Evolutionary conservation across 2,888 invertebrate species (phyloP).

Genomic region (Doris montereyensis): DNA sequence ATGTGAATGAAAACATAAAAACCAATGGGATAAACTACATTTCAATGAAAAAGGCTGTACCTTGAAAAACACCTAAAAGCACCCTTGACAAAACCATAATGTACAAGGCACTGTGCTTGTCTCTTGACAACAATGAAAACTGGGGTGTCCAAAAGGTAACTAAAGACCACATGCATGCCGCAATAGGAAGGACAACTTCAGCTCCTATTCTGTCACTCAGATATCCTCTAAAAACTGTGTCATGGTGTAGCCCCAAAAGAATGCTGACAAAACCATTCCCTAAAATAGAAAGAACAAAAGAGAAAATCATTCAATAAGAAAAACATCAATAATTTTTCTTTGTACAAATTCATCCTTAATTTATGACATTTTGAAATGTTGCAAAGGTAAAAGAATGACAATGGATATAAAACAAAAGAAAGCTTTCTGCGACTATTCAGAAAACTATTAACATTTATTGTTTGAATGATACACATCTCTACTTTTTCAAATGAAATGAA

Average conservation of each 20-base stretch:
- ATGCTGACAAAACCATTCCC: constrained; percentile 81
- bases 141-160: constrained; percentile 72
- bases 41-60: constrained; percentile 48
- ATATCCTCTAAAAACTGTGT: constrained; percentile 76
- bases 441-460: no score
- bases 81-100: constrained; percentile 78
- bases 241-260: constrained; percentile 84
- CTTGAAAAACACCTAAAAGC: constrained; percentile 80
- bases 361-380: no score
- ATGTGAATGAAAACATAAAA: no score
- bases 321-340: no score
- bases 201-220: constrained; percentile 78
- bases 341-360: no score
- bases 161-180: constrained; percentile 76
- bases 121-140: constrained; percentile 71
- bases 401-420: no score
- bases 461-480: no score
- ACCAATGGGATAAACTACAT: no score
- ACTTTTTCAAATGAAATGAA: no score
- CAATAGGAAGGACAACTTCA: constrained; percentile 78
- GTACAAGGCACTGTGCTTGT: constrained; percentile 75
- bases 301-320: no score
- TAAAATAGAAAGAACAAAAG: constrained; percentile 45
- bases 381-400: no score
- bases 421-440: no score